A percentile compares a stretch with the other conserved stretches of the same genome.
These are phyloP conservation scores for Aphaenogaster ashmeadi DNA, from an alignment of 1,140 invertebrate species.

Conservation along the genomic window DNA sequence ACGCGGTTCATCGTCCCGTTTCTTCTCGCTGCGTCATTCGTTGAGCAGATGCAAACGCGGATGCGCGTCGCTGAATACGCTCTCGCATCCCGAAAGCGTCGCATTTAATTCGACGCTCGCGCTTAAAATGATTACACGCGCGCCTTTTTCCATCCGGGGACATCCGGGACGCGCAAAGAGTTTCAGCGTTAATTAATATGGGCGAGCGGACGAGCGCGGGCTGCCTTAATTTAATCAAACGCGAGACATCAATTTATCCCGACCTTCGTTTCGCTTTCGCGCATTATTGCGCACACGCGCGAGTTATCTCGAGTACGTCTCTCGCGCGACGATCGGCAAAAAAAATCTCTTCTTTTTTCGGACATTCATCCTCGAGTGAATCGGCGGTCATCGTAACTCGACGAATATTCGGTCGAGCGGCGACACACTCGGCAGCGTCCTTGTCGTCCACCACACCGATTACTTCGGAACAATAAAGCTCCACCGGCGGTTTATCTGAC, in stretches of 20 bases:
- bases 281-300: background rate
- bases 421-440: slow-evolving; percentile 41
- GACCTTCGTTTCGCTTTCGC: slow-evolving; percentile 31
- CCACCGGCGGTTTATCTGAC: slow-evolving; percentile 39
- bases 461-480: slow-evolving; percentile 45
- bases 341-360: slow-evolving; percentile 1
- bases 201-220: background rate
- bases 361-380: slow-evolving; percentile 26
- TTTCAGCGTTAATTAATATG: slow-evolving; percentile 41
- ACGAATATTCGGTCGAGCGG: slow-evolving; percentile 36
- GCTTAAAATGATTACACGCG: slow-evolving; percentile 21
- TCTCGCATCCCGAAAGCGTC: background rate
- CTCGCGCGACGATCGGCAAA: background rate
- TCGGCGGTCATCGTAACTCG: slow-evolving; percentile 43
- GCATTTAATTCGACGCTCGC: slow-evolving; percentile 37
- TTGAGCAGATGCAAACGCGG: background rate
- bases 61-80: background rate
- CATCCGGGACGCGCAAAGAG: slow-evolving; percentile 6
- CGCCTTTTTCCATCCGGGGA: slow-evolving; percentile 7
- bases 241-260: slow-evolving; percentile 15
- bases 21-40: background rate
- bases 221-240: slow-evolving; percentile 46
- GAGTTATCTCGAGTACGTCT: slow-evolving; percentile 16
- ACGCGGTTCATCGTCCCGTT: slow-evolving; percentile 2
- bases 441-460: slow-evolving; percentile 57